These are phyloP conservation scores for Thryonomys swinderianus DNA, from an alignment of 2,113 vertebrate genomes.

Conservation along the genomic window DNA sequence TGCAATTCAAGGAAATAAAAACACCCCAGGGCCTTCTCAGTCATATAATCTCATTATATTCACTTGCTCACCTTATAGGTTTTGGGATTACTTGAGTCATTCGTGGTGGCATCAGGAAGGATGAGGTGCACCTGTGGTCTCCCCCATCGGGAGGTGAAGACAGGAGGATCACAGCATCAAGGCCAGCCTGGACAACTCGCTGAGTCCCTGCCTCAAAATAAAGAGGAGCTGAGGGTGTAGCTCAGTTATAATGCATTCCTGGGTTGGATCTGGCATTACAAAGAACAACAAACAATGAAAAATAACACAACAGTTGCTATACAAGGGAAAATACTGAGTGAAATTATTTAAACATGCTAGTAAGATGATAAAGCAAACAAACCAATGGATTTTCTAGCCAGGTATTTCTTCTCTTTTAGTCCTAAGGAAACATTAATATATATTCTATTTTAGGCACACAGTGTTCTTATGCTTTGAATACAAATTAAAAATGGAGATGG, in stretches of 20 bases:
- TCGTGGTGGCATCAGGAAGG: background rate
- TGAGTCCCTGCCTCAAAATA: background rate
- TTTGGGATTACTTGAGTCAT: background rate
- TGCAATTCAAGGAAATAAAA: background rate
- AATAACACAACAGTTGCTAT: background rate
- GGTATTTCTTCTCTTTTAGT: slow-evolving; percentile 27
- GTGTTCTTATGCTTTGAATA: slow-evolving; percentile 33
- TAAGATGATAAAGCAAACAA: slow-evolving; percentile 36
- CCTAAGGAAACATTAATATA: background rate
- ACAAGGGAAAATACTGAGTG: background rate
- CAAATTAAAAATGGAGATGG: slow-evolving; percentile 28
- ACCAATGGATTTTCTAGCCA: background rate
- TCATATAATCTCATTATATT: slow-evolving; percentile 21
- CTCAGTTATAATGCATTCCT: background rate
- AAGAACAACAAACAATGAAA: background rate
- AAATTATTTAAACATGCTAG: slow-evolving; percentile 40
- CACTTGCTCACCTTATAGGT: background rate
- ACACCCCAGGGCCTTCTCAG: background rate
- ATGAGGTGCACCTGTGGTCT: background rate
- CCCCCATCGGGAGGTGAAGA: background rate
- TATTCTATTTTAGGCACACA: background rate
- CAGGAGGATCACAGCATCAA: background rate
- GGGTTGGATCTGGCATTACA: background rate
- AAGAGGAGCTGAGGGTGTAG: background rate
- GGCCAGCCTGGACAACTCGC: background rate